Percentiles rank a stretch among this genome's conserved stretches.
phyloP scores from a whole-genome alignment of 2,888 invertebrate species.

The Macropis europaea region DNA sequence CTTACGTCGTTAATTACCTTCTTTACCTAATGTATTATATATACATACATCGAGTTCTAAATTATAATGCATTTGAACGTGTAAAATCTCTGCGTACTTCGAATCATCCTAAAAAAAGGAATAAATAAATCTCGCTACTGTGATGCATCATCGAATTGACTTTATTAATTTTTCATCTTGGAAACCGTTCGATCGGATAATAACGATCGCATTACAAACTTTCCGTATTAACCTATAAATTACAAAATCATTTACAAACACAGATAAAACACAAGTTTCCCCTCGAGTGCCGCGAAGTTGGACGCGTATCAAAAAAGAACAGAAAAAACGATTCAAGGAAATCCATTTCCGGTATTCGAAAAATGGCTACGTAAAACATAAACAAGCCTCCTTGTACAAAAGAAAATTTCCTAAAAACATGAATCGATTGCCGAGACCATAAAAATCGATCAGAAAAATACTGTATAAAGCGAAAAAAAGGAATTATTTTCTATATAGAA shows the following conservation, averaged over 20 bases:
- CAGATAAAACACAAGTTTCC: too few relatives aligned
- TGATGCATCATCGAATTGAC: slow-evolving; percentile 21
- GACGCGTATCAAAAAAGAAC: background rate
- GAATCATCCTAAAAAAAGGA: slow-evolving; percentile 1
- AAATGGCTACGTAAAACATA: background rate
- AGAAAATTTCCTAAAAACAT: background rate
- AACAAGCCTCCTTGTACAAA: background rate
- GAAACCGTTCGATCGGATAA: slow-evolving; percentile 29
- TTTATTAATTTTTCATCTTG: slow-evolving; percentile 26
- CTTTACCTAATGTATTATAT: background rate
- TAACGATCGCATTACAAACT: slow-evolving; percentile 20
- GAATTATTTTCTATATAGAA: too few relatives aligned
- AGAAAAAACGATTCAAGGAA: background rate
- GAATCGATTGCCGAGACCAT: background rate
- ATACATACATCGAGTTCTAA: slow-evolving; percentile 13
- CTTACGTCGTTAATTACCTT: slow-evolving; percentile 7
- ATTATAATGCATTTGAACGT: background rate
- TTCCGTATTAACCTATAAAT: slow-evolving; percentile 27
- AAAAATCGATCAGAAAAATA: too few relatives aligned
- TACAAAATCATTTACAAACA: slow-evolving; percentile 1
- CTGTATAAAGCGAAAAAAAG: too few relatives aligned
- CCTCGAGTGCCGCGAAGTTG: slow-evolving; percentile 18
- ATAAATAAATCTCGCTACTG: slow-evolving; percentile 16
- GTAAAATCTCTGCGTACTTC: background rate
- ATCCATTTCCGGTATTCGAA: slow-evolving; percentile 18